Evolutionary conservation across 2,113 vertebrate genomes (phyloP), one percentile per base, ranked within the genome.

Genomic region (Brachyistius frenatus): DNA sequence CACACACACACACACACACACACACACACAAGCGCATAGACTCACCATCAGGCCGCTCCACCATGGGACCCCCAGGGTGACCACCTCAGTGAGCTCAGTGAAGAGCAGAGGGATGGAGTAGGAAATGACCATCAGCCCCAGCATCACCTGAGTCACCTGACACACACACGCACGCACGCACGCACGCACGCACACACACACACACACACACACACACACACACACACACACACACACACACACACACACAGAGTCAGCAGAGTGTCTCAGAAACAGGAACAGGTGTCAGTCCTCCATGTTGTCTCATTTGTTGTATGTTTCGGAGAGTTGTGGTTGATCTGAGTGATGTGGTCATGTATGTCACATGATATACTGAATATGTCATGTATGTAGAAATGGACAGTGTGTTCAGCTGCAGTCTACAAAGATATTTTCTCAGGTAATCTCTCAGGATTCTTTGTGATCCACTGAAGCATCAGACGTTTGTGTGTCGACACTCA

Each of bases 111-210:
- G 93, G 30, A 94, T 78, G 32, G 93, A 92, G 85, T 94, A 95
- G 33, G 80, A 87, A 15, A 94, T 91, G 55, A 95, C 78, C 81
- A 94, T 75, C n/a, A 95, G 41, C 6, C 93, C 94, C 66, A 95
- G 46, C 89, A 94, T 93, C 52, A 95, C 63, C 86, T 95, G 93
- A 41, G 88, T 91, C 36, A 93, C 90, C 94, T 95, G 76, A 7
- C 37, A 86, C 54, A 53, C 11, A 62, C 46, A 68, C 69, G 78
- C 31, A 55, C 8, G 78, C 23, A 68, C n/a, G 36, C 32, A 60
- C 56, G 16, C 49, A 50, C 15, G 16, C 15, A 50, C 49, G 15
- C 47, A 49, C 15, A 15, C 47, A 49, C 47, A 16, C 47, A 49
- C 47, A 16, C 47, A 49, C 47, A 16, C 47, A 49, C 47, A 16